Evolutionary conservation across 23 tunicate genomes (phyloP).

Genomic region (Halocynthia roretzi): DNA sequence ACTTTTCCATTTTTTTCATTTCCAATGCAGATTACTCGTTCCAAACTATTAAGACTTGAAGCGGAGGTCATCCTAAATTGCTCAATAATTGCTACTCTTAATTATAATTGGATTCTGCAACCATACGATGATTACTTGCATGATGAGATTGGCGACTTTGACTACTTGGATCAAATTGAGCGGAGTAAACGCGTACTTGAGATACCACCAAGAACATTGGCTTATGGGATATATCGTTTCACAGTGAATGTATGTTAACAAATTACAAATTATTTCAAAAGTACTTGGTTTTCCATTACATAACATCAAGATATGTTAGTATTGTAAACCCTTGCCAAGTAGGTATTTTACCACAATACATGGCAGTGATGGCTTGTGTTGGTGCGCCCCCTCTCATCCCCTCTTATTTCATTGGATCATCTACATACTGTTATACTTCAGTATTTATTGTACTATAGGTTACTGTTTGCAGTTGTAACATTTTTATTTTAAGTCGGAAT

Average conservation of each 20-base stretch:
- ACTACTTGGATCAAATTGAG: background rate
- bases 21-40: slow-evolving; percentile 4
- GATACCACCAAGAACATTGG: slow-evolving; percentile 3
- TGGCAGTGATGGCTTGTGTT: too few relatives aligned
- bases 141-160: too few relatives aligned
- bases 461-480: too few relatives aligned
- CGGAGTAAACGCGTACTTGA: background rate
- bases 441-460: too few relatives aligned
- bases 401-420: background rate
- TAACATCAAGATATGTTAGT: too few relatives aligned
- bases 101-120: slow-evolving; percentile 3
- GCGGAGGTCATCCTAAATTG: slow-evolving; percentile 20
- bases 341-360: too few relatives aligned
- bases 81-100: background rate
- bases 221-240: slow-evolving; percentile 9
- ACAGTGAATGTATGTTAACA: slow-evolving; percentile 1
- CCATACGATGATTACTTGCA: background rate
- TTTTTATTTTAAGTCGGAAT: too few relatives aligned
- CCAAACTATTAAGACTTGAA: slow-evolving; percentile 16
- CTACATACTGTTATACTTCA: too few relatives aligned
- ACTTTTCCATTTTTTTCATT: background rate
- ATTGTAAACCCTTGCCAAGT: too few relatives aligned
- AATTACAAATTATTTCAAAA: background rate
- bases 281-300: too few relatives aligned
- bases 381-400: background rate